phyloP scores from a whole-genome alignment of 2,797 vertebrate species.

The Acridotheres tristis region DNA sequence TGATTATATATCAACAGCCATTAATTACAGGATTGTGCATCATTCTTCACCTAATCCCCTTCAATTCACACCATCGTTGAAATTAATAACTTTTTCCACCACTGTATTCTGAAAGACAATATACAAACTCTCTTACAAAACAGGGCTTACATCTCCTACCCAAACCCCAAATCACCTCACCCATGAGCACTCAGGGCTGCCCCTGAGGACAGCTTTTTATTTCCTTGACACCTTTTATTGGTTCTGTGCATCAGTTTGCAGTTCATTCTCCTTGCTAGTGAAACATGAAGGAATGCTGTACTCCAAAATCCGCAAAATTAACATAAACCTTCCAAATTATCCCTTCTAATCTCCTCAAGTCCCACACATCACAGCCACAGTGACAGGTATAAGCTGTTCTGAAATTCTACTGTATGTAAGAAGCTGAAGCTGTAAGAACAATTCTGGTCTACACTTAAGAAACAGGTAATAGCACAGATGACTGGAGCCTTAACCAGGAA shows the following conservation, averaged over 20 bases:
- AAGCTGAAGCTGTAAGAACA: neutral
- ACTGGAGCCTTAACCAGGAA: neutral
- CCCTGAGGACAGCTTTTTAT: neutral
- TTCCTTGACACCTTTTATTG: neutral
- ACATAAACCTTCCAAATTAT: neutral
- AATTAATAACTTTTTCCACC: neutral
- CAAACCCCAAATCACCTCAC: neutral
- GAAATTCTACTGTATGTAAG: neutral
- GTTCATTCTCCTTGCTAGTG: neutral
- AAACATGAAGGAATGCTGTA: neutral
- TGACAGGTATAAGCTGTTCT: neutral
- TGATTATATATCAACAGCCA: conserved; percentile 6
- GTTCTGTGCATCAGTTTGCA: neutral
- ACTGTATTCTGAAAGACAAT: neutral
- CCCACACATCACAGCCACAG: neutral
- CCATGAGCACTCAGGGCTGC: neutral
- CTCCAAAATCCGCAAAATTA: neutral
- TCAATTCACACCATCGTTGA: neutral
- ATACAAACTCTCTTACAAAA: neutral
- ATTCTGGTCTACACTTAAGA: neutral
- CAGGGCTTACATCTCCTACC: neutral
- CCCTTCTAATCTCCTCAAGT: neutral
- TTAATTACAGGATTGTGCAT: neutral
- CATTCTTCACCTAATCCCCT: neutral
- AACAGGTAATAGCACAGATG: neutral